Percentiles rank a stretch among this genome's conserved stretches.
These are phyloP conservation scores for Choloepus didactylus DNA, from an alignment of 2,797 vertebrate genomes.

Conservation along the genomic window DNA sequence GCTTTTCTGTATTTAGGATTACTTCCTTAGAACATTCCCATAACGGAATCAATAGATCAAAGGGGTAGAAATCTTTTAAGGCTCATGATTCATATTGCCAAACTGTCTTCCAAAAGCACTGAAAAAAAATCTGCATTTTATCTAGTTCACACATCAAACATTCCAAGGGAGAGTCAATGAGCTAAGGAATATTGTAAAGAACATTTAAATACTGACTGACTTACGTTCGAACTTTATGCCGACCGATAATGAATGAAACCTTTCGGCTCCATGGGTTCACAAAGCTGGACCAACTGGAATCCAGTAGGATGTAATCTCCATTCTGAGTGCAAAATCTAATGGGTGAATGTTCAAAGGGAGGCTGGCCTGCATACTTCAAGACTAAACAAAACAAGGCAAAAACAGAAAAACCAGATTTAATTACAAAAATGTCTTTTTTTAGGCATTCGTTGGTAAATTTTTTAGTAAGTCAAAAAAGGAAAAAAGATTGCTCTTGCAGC, in stretches of 20 bases:
- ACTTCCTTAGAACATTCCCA: neutral
- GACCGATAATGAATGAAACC: slow-evolving; percentile 88
- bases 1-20: neutral
- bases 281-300: slow-evolving; percentile 90
- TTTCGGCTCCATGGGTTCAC: slow-evolving; percentile 90
- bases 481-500: slow-evolving; percentile 9
- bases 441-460: neutral
- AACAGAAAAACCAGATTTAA: neutral
- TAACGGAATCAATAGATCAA: neutral
- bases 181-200: neutral
- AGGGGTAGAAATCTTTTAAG: neutral
- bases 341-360: slow-evolving; percentile 89
- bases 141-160: neutral
- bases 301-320: slow-evolving; percentile 88
- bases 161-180: neutral
- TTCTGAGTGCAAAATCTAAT: slow-evolving; percentile 89
- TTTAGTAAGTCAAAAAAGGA: neutral
- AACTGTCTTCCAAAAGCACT: neutral
- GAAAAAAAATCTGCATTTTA: neutral
- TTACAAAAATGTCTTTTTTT: neutral
- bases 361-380: slow-evolving; percentile 87
- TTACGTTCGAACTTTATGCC: slow-evolving; percentile 89
- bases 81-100: neutral
- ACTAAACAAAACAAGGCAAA: slow-evolving; percentile 81
- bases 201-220: slow-evolving; percentile 54